Evolutionary conservation across 2,797 vertebrate genomes (phyloP), one percentile per base, ranked within the genome.

Genomic region (Phoeniculus purpureus): DNA sequence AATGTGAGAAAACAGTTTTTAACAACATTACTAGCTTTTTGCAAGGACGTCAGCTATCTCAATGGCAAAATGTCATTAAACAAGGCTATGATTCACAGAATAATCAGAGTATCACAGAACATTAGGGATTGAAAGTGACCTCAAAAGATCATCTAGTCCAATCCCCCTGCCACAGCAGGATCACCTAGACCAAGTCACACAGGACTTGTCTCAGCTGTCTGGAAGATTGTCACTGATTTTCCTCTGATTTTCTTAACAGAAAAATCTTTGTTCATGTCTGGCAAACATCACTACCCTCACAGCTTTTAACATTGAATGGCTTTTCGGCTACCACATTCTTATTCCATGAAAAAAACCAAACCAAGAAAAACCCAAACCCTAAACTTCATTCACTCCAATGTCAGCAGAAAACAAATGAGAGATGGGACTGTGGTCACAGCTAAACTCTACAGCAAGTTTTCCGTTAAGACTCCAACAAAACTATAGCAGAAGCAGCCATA

Each of bases 251-350:
- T 50, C 66, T 47, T 67, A 75, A 72, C 45, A 75, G 48, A 52
- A 91, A 92, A 68, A 64, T 79, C 37, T 56, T 6, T 55, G 29
- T 56, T 82, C 18, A 50, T 73, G 83, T 86, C 70, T 90, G 51
- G 79, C 29, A 95, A 90, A 65, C 71, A 15, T 12, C 43, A 70
- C 31, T 79, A 11, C 84, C 60, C 45, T 90, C 75, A 86, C 16
- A 90, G 66, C 29, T 90, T 90, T 80, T 59, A 74, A 50, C 22
- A 82, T 75, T 81, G 72, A 75, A 72, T 31, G 34, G 8, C 16
- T 87, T 87, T 87, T 68, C 70, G 55, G 59, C 62, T 75, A 85
- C 29, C 52, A 93, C 89, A 92, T 64, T 60, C 29, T 82, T 16
- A 75, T 64, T 68, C 51, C 18, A 23, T 12, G 0, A 45, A 43